These are phyloP conservation scores for Percina caprodes DNA, from an alignment of 2,113 vertebrate species.

Conservation along the genomic window DNA sequence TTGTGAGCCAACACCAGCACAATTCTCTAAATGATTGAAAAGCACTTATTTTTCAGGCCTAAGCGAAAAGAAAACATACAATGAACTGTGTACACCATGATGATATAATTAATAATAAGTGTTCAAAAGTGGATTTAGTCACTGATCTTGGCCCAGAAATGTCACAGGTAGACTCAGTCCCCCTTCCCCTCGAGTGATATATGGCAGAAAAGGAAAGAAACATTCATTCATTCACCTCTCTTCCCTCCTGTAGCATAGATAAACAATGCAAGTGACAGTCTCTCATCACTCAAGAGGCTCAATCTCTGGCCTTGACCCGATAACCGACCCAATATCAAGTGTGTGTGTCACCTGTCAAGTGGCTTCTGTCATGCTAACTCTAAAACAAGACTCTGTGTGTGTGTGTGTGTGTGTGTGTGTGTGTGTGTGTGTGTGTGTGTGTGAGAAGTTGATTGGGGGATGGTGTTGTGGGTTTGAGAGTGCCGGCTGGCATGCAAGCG, in stretches of 20 bases:
- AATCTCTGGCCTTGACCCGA: conserved; percentile 89
- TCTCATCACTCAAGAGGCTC: conserved; percentile 89
- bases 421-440: conserved; percentile 22
- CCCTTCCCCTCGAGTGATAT: conserved; percentile 58
- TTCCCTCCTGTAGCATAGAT: conserved; percentile 82
- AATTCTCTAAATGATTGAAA: conserved; percentile 79
- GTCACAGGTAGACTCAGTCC: conserved; percentile 20
- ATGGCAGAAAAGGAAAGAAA: conserved; percentile 64
- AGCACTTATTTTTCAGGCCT: conserved; percentile 52
- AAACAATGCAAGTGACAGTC: conserved; percentile 95
- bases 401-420: conserved; percentile 67
- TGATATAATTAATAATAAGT: background rate
- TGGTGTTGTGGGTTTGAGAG: conserved; percentile 72
- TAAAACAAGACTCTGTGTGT: conserved; percentile 71
- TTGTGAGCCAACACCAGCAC: conserved; percentile 68
- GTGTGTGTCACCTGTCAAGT: conserved; percentile 92
- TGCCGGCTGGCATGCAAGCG: conserved; percentile 76
- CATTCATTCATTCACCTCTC: conserved; percentile 61
- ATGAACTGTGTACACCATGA: background rate
- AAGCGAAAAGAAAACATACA: conserved; percentile 11
- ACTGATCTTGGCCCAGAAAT: conserved; percentile 8
- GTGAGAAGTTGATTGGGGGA: conserved; percentile 57
- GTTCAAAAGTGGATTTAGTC: conserved; percentile 10
- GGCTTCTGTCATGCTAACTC: conserved; percentile 98
- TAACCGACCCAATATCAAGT: conserved; percentile 96